Evolutionary conservation across 2,797 vertebrate genomes (phyloP).

Genomic region (Myotis pilosus): DNA sequence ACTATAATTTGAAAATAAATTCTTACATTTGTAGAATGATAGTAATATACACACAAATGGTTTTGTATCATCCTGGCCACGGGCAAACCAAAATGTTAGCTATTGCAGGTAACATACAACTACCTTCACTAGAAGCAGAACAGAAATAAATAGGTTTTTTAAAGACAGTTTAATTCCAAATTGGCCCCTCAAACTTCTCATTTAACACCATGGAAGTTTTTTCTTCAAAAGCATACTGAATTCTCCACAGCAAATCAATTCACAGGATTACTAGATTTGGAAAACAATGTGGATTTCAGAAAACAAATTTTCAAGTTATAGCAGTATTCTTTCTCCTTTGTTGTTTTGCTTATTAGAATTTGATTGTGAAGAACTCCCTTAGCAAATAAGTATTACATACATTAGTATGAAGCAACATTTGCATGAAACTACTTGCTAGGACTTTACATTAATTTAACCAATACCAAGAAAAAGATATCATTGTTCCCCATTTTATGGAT

Average conservation of each 20-base stretch:
- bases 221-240: background rate
- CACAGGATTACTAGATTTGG: background rate
- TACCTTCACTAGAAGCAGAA: background rate
- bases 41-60: background rate
- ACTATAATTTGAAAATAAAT: background rate
- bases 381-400: background rate
- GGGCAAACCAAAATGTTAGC: background rate
- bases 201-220: background rate
- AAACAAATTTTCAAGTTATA: background rate
- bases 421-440: background rate
- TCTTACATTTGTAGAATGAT: background rate
- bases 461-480: background rate
- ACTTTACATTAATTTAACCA: slow-evolving; percentile 17
- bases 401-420: background rate
- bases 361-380: background rate
- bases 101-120: background rate
- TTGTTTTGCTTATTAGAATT: background rate
- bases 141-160: background rate
- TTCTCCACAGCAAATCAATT: background rate
- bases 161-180: background rate
- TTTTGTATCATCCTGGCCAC: background rate
- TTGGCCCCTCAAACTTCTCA: background rate
- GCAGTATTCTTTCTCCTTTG: background rate
- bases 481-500: background rate
- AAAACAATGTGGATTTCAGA: background rate